Percentiles rank a stretch among this genome's conserved stretches.
Conservation (phyloP, 2,888 invertebrate species). For the Tuta absoluta region DNA sequence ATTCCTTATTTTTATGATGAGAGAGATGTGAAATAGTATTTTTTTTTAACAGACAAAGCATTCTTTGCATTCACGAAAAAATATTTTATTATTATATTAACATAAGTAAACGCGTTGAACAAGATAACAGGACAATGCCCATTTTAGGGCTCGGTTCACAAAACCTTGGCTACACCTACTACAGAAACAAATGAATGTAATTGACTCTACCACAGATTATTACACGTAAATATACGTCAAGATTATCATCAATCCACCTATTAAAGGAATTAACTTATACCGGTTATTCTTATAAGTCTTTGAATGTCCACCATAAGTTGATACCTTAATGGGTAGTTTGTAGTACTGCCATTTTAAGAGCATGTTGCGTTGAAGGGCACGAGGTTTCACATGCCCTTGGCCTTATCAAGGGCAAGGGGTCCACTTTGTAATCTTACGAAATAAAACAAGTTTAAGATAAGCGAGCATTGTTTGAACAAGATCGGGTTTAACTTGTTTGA, state of each 20-base stretch:
- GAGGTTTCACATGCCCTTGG: neutral
- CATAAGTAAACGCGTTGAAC: neutral
- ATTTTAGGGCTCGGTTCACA: neutral
- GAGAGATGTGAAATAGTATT: no score
- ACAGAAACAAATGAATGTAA: neutral
- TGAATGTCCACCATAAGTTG: no score
- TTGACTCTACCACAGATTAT: neutral
- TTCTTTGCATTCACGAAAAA: neutral
- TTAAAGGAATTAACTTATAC: no score
- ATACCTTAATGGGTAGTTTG: no score
- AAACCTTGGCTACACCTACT: constrained; percentile 1
- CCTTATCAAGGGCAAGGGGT: constrained; percentile 8
- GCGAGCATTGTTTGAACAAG: neutral
- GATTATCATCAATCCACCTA: neutral
- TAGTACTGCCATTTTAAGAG: neutral
- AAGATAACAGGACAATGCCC: neutral
- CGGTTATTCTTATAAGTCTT: no score
- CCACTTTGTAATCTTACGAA: neutral
- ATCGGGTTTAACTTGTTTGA: neutral
- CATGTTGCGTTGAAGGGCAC: constrained; percentile 12
- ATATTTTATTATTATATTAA: neutral
- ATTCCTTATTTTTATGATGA: no score
- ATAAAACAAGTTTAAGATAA: neutral
- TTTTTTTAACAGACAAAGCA: neutral
- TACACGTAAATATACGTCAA: constrained; percentile 1